Base-by-base conservation (phyloP, 2,888 invertebrate species). In the Sarcophaga subvicina region DNA sequence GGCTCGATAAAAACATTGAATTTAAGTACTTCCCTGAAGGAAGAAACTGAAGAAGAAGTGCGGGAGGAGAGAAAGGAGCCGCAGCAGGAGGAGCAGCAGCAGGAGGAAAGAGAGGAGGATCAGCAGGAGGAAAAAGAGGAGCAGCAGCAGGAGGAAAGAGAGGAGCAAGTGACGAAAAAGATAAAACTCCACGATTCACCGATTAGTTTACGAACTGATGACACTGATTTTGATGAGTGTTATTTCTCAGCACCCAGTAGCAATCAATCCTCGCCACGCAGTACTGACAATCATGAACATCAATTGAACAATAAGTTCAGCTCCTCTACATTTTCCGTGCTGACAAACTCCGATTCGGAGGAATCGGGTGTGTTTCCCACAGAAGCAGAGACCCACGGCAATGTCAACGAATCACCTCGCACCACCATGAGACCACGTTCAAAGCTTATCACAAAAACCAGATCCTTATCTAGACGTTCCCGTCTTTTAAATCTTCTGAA, bases 401-500 rank as follows among this genome's bases (percentile, higher is more conserved):
- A 37, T 10, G 3, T 71, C 5, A 60, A 69, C 60, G 80, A 86
- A 4, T 75, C 89, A 0, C 67, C 80, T 12, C 22, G n/a, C 2
- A 86, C 86, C 0, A 85, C 88, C 0, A 5, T 88, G 45, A 90
- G 88, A 27, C 87, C 89, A 0, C 89, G 89, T 0, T 89, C 90
- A 0, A 84, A 89, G 67, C 80, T 80, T 1, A 64, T 73, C 3
- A 72, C 89, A 0, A 91, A 90, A 70, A 64, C 81, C 0, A 88
- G 89, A 14, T 85, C 90, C 5, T 88, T 89, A 14, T 76, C 75
- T 1, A 70, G 49, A 12, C 89, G 90, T 20, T 91, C 91, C 1
- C 91, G 91, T 67, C 90, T 92, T 22, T 89, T 92, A 45, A 90
- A 89, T 49, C 87, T 92, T 88, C 89, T 91, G 0, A 81, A 90